Conservation (phyloP, 1,140 invertebrate species). For the Pentalonia nigronervosa region DNA sequence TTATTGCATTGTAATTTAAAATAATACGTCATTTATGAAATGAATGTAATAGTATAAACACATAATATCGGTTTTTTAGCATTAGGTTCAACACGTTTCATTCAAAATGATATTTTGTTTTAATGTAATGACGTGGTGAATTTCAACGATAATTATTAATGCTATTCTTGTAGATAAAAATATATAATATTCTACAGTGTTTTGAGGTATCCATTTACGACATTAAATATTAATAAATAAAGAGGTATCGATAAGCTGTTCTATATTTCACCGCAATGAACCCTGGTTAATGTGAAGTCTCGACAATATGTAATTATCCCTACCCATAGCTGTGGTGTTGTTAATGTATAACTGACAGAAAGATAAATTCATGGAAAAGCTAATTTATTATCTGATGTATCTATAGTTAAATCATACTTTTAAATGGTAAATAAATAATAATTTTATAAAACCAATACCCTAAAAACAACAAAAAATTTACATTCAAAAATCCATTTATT, state of each 20-base stretch:
- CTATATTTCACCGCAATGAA: background rate
- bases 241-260: slow-evolving; percentile 17
- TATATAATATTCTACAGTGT: background rate
- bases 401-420: background rate
- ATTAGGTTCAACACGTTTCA: background rate
- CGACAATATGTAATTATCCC: background rate
- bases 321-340: background rate
- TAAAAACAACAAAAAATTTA: background rate
- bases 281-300: background rate
- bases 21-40: no score
- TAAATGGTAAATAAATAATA: background rate
- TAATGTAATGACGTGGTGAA: background rate
- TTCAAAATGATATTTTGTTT: background rate
- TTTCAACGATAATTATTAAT: background rate
- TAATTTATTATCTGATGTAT: background rate
- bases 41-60: no score
- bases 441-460: background rate
- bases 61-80: no score
- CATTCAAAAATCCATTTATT: no score
- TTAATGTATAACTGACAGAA: background rate
- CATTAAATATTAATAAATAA: slow-evolving; percentile 11
- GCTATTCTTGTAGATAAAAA: background rate
- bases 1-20: no score
- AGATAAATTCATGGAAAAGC: background rate
- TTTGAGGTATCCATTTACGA: background rate